Evolutionary conservation across 2,797 vertebrate species (phyloP).

Genomic region (Glyptemys insculpta): DNA sequence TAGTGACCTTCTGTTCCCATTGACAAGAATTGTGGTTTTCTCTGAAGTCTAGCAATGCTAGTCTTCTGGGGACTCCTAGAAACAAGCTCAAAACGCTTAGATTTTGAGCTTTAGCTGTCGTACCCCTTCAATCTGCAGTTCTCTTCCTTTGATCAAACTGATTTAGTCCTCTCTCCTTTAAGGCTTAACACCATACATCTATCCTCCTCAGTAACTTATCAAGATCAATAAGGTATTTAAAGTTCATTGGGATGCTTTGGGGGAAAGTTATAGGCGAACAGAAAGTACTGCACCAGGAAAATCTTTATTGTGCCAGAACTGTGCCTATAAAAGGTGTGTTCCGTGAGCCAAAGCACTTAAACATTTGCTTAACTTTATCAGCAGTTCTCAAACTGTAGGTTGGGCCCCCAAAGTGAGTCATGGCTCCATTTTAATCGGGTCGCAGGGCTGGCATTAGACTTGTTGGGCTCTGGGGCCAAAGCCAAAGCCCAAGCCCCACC

Average conservation of each 20-base stretch:
- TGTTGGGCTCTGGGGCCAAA: too few relatives aligned
- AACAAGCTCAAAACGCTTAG: neutral
- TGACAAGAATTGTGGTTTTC: neutral
- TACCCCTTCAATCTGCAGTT: neutral
- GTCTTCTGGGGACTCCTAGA: neutral
- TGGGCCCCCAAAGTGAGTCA: too few relatives aligned
- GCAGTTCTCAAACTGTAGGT: too few relatives aligned
- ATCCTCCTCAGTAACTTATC: neutral
- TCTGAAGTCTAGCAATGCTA: neutral
- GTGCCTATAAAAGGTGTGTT: neutral
- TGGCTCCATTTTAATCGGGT: too few relatives aligned
- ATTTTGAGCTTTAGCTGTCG: neutral
- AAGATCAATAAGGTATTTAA: neutral
- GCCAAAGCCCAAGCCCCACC: too few relatives aligned
- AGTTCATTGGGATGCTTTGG: neutral
- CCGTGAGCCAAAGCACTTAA: neutral
- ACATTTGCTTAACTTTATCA: neutral
- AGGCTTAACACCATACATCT: neutral
- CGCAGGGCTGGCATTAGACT: too few relatives aligned
- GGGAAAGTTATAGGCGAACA: neutral
- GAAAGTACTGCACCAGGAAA: neutral
- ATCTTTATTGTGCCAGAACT: neutral
- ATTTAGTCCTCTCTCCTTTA: neutral
- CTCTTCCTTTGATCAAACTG: neutral
- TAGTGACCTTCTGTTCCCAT: fast-evolving